Evolutionary conservation across 2,797 vertebrate species (phyloP).

Genomic region (Takifugu rubripes): DNA sequence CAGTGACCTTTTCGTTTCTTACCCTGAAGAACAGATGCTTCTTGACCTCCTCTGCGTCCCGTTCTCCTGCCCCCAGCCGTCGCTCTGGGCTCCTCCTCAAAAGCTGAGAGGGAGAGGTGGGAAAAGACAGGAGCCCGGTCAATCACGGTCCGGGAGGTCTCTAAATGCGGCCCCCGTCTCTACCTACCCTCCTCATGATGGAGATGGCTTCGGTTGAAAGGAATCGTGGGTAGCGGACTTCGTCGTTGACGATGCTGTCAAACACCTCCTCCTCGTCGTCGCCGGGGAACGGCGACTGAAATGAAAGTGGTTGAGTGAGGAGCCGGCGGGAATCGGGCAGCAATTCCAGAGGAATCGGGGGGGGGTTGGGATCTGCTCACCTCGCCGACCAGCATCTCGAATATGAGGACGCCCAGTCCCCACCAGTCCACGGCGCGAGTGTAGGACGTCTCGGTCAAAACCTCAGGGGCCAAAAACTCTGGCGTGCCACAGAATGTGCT

Average conservation of each 20-base stretch:
- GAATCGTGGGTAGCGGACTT: slow-evolving; percentile 96
- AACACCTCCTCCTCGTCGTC: slow-evolving; percentile 99
- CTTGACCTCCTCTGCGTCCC: slow-evolving; percentile 96
- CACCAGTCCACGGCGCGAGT: slow-evolving; percentile 99
- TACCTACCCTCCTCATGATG: slow-evolving; percentile 94
- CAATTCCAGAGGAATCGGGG: not conserved
- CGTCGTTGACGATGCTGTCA: slow-evolving; percentile 99
- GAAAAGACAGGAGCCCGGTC: not conserved
- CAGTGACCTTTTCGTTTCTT: slow-evolving; percentile 29
- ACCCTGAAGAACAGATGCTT: slow-evolving; percentile 98
- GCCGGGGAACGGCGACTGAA: slow-evolving; percentile 95
- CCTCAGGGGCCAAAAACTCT: slow-evolving; percentile 96
- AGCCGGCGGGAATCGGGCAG: too few species aligned
- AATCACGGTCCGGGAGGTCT: not conserved
- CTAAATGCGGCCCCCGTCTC: not conserved
- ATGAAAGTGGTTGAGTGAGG: not conserved
- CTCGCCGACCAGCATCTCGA: slow-evolving; percentile 99
- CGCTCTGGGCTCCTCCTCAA: slow-evolving; percentile 94
- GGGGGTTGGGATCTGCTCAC: slow-evolving; percentile 69
- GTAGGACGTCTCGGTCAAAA: slow-evolving; percentile 97
- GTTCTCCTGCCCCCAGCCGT: slow-evolving; percentile 92
- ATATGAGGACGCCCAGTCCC: slow-evolving; percentile 98
- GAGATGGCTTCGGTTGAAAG: slow-evolving; percentile 98
- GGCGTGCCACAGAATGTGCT: slow-evolving; percentile 98
- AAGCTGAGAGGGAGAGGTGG: slow-evolving; percentile 73